Base-by-base conservation (phyloP, 2,113 vertebrate species). In the Mesoclemmys tuberculata region DNA sequence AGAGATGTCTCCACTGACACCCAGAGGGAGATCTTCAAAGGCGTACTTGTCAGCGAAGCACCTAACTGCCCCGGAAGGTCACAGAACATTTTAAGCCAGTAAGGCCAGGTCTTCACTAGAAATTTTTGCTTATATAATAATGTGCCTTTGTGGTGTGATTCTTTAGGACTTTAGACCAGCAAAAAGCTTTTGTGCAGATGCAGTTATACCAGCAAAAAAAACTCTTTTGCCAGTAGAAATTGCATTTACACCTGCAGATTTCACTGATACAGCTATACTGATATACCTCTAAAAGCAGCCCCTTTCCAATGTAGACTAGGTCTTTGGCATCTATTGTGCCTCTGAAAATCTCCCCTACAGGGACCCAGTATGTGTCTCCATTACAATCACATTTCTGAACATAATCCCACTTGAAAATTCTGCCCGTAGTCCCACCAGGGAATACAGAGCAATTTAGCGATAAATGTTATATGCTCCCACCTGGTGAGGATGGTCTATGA, bases 391-490 rank as follows among this genome's bases (percentile, higher is more conserved):
- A 80, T 44, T 61, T 29, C 90, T 46, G 26, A 48, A 1, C 38
- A 18, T 3, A 26, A 27, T 56, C 13, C 51, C n/a, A 44, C 61
- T n/a, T 68, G n/a, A 8, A 68, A 9, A 44, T 56, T 29, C 26
- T 27, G 80, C 80, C 38, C 26, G 13, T 18, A 10, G 8, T 35
- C 31, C 48, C 78, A 31, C 1, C 16, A 51, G 48, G 24, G 12
- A 64, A 11, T 19, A 9, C 58, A 41, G 0, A 64, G 29, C 80
- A 55, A 46, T 48, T 10, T 18, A 0, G 0, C 3, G 6, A 75
- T 5, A 46, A 46, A 46, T 46, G 10, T 46, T 46, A 12, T 77
- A 27, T 41, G 41, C 22, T 44, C 97, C 64, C 79, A 97, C 96
- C 97, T 96, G 95, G 29, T 0, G 9, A 9, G 13, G 94, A 92